Evolutionary conservation across 2,888 invertebrate genomes (phyloP).

Genomic region (Apodemia mormo): DNA sequence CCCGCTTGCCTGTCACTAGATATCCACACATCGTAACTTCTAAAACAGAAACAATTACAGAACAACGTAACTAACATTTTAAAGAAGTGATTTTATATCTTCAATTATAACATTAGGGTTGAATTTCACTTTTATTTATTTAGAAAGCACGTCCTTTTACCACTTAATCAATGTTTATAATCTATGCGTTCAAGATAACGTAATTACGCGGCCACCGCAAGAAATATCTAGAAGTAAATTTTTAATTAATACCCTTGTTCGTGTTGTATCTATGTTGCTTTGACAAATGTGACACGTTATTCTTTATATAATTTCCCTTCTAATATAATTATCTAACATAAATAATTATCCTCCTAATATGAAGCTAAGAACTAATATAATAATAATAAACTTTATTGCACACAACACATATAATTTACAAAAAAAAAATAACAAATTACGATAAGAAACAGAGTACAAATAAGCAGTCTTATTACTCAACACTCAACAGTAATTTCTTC

Average conservation of each 20-base stretch:
- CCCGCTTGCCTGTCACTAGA: slow-evolving; percentile 45
- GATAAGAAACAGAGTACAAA: too few species aligned
- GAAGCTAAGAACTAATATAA: too few species aligned
- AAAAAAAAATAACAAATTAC: too few species aligned
- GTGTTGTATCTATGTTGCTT: slow-evolving; percentile 25
- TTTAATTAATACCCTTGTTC: slow-evolving; percentile 42
- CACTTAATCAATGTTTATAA: slow-evolving; percentile 30
- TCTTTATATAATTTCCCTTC: slow-evolving; percentile 9
- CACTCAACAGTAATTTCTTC: too few species aligned
- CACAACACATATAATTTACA: too few species aligned
- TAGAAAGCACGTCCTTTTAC: slow-evolving; percentile 8
- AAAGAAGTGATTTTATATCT: slow-evolving; percentile 19
- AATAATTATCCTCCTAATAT: too few species aligned
- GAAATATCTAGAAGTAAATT: slow-evolving; percentile 40
- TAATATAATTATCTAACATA: too few species aligned
- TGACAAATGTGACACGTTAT: slow-evolving; percentile 44
- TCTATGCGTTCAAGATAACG: slow-evolving; percentile 43
- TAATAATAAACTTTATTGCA: too few species aligned
- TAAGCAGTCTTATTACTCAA: too few species aligned
- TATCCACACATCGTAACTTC: slow-evolving; percentile 50
- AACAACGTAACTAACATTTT: neutral
- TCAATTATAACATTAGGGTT: neutral
- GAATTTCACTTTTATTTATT: slow-evolving; percentile 2
- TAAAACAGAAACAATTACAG: neutral
- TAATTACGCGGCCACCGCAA: slow-evolving; percentile 41